Base-by-base conservation (phyloP, 2,113 vertebrate genomes). In the Halichoeres trimaculatus region DNA sequence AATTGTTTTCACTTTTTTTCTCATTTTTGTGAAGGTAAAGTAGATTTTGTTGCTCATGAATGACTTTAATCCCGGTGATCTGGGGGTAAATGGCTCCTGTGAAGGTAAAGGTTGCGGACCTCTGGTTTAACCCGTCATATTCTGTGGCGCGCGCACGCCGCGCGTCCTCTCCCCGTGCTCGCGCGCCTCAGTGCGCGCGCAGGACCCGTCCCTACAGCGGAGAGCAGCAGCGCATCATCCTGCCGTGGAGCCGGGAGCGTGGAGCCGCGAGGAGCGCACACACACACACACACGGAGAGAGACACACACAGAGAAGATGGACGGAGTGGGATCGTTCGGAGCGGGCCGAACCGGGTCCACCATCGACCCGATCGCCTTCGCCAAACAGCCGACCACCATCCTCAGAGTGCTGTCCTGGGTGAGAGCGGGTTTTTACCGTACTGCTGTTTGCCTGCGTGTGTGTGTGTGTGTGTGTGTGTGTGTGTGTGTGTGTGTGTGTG, bases 261-360 rank as follows among this genome's bases (percentile, higher is more conserved):
- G 87, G 84, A 86, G 79, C 77, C 55, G 75, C 68, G 56, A 83
- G 84, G 78, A 87, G 90, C 85, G 63, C 69, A 48, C 23, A 20
- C 8, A 63, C 14, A 41, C 19, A 55, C 7, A 56, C 26, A 57
- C 17, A n/a, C 55, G 57, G 66, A 19, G 63, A 66, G 43, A 17
- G 43, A 30, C 30, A 30, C 30, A 30, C 30, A 30, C 19, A 68
- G 41, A 36, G 80, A 94, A 93, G 85, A 98, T 98, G 97, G 97
- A 99, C 91, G 96, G 95, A 89, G 94, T 94, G 82, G 93, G 94
- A 80, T 97, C 97, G 72, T 99, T 97, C 74, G 97, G 97, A 90
- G 97, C 96, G 64, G 97, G 97, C 65, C 93, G 95, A 76, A 91
- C 96, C 47, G 97, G 97, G 81, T 90, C 94, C 58, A 90, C 87